Conservation (phyloP, 2,888 invertebrate species). For the Tachina fera region DNA sequence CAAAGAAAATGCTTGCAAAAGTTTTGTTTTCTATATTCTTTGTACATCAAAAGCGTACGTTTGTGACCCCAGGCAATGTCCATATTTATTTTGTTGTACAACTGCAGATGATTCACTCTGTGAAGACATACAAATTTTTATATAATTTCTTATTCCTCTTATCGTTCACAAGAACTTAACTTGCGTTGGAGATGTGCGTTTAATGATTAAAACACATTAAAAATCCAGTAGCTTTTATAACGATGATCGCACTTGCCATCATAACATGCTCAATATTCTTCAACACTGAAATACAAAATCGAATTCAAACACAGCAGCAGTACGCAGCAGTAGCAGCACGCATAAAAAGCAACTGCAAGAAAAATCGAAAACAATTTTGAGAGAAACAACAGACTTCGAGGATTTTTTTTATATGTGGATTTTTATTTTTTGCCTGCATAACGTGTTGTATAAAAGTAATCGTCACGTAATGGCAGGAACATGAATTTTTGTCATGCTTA, state of each 20-base stretch:
- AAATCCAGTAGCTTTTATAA: slow-evolving; percentile 80
- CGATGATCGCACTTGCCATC: slow-evolving; percentile 75
- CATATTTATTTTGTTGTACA: neutral
- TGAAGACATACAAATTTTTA: slow-evolving; percentile 31
- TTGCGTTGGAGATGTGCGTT: slow-evolving; percentile 72
- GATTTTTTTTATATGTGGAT: neutral
- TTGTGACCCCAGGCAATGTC: no score
- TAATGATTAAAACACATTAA: slow-evolving; percentile 83
- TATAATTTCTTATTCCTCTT: slow-evolving; percentile 48
- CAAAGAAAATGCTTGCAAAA: no score
- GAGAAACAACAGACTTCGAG: slow-evolving; percentile 40
- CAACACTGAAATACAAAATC: slow-evolving; percentile 48
- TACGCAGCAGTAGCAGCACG: slow-evolving; percentile 8
- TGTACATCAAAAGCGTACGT: no score
- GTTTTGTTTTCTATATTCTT: no score
- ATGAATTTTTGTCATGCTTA: slow-evolving; percentile 72
- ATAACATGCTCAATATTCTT: slow-evolving; percentile 56
- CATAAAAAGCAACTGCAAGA: slow-evolving; percentile 1
- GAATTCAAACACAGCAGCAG: slow-evolving; percentile 38
- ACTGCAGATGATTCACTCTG: slow-evolving; percentile 5
- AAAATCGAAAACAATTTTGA: slow-evolving; percentile 43
- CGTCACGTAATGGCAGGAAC: slow-evolving; percentile 72
- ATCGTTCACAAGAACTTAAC: slow-evolving; percentile 49
- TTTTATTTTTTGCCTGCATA: neutral
- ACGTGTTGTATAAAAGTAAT: slow-evolving; percentile 69